These are phyloP conservation scores for Stenotaenia linearis DNA, from an alignment of 2,888 invertebrate genomes.

Conservation along the genomic window DNA sequence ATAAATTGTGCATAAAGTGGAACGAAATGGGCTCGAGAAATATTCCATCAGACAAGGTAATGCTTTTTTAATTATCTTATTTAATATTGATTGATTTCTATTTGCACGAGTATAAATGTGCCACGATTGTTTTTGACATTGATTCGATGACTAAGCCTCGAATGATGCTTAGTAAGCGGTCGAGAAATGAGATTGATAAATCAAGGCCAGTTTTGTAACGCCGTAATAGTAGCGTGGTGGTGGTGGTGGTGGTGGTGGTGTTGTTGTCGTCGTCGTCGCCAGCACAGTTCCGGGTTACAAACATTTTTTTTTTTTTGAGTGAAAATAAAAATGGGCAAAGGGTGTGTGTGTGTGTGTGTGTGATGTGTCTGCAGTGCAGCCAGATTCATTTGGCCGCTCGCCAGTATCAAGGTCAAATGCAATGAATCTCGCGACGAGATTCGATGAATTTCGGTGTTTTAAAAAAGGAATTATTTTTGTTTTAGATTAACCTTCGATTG, in stretches of 20 bases:
- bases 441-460: too few relatives aligned
- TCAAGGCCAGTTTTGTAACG: background rate
- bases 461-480: too few relatives aligned
- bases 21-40: slow-evolving; percentile 55
- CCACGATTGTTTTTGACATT: background rate
- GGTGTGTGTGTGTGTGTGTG: too few relatives aligned
- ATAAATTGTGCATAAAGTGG: background rate
- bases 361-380: slow-evolving; percentile 6
- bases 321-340: slow-evolving; percentile 2
- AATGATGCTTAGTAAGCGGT: background rate
- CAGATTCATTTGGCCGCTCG: background rate
- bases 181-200: background rate
- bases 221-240: too few relatives aligned
- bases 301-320: background rate
- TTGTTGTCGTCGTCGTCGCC: background rate
- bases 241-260: too few relatives aligned
- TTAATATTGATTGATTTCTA: background rate
- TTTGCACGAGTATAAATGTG: background rate
- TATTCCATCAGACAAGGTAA: slow-evolving; percentile 78
- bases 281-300: background rate
- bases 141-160: background rate
- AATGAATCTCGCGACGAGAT: background rate
- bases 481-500: slow-evolving; percentile 94
- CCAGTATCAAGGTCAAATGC: slow-evolving; percentile 6
- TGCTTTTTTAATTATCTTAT: background rate